Conservation (phyloP, 2,888 invertebrate species). For the Tiliacea citrago region DNA sequence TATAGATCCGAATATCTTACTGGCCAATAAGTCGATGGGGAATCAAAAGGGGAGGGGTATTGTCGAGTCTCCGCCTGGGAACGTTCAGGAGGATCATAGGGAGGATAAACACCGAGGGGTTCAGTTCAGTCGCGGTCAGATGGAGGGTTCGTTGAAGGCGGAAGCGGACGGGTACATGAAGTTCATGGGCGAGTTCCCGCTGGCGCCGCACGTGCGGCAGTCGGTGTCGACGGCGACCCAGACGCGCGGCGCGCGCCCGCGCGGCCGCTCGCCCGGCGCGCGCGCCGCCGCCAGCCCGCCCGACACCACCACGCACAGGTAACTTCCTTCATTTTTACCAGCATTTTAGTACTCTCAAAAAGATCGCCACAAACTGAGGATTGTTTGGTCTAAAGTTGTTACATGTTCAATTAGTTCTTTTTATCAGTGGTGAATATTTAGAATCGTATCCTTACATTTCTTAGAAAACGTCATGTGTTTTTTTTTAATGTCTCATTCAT, state of each 20-base stretch:
- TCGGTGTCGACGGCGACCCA: constrained; percentile 93
- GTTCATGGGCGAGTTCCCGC: constrained; percentile 72
- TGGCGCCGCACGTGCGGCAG: constrained; percentile 86
- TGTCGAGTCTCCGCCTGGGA: constrained; percentile 66
- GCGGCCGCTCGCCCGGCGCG: constrained; percentile 75
- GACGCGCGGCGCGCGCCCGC: constrained; percentile 85
- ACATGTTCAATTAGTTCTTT: neutral
- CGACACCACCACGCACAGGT: constrained; percentile 96
- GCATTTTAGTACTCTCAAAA: neutral
- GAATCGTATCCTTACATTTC: neutral
- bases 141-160: constrained; percentile 64
- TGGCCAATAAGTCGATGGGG: constrained; percentile 79
- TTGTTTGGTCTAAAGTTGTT: neutral
- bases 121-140: constrained; percentile 8
- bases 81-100: constrained; percentile 61
- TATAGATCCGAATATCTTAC: constrained; percentile 91
- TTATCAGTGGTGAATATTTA: neutral
- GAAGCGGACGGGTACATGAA: constrained; percentile 72
- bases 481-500: too few species aligned
- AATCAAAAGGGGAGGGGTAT: constrained; percentile 72
- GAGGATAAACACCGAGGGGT: constrained; percentile 57
- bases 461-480: too few species aligned
- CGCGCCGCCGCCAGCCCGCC: constrained; percentile 90
- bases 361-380: neutral
- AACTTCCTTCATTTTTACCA: neutral